Evolutionary conservation across 2,888 invertebrate species (phyloP).

Genomic region (Athalia circularis): DNA sequence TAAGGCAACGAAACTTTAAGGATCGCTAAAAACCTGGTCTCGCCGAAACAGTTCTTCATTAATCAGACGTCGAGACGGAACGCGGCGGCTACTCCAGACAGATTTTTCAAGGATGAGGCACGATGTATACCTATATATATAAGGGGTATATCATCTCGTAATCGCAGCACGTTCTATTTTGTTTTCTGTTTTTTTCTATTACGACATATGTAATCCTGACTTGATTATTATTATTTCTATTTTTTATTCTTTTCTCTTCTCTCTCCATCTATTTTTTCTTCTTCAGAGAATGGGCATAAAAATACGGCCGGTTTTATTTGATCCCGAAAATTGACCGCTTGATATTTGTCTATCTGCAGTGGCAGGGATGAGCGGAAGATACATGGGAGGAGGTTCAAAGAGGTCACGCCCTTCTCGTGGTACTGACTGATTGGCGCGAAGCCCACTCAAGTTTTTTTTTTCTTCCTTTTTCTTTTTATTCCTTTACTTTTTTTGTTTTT

Average conservation of each 20-base stretch:
- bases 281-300: not conserved
- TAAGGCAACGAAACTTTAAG: not conserved
- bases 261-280: not conserved
- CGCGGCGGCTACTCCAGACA: not conserved
- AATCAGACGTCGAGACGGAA: conserved; percentile 19
- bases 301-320: not conserved
- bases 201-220: no score
- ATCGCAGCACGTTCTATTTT: no score
- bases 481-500: not conserved
- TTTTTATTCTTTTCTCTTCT: no score
- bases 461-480: no score
- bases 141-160: no score
- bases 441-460: conserved; percentile 32
- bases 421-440: conserved; percentile 35
- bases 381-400: conserved; percentile 27
- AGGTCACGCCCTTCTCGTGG: conserved; percentile 17
- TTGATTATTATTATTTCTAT: no score
- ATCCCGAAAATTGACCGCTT: not conserved
- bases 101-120: no score
- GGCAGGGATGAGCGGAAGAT: not conserved
- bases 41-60: conserved; percentile 13
- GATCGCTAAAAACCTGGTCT: conserved; percentile 7
- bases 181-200: no score
- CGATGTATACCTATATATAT: no score
- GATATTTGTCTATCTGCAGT: conserved; percentile 33